Evolutionary conservation across 2,888 invertebrate species (phyloP).

Genomic region (Metopia argyrocephala): DNA sequence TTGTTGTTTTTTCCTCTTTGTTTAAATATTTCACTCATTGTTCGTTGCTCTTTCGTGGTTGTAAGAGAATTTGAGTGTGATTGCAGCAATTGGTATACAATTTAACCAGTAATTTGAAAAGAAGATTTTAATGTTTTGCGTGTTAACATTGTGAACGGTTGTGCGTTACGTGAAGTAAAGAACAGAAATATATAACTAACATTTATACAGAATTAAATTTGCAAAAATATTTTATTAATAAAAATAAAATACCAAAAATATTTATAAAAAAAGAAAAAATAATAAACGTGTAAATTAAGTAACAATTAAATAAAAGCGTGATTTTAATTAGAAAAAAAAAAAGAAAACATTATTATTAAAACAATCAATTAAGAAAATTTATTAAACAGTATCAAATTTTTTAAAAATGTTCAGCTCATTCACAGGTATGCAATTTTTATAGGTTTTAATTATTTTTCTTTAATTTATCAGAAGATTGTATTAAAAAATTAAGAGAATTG

Average conservation of each 20-base stretch:
- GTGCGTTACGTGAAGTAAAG: conserved; percentile 66
- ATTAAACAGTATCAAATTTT: conserved; percentile 39
- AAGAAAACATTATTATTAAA: conserved; percentile 17
- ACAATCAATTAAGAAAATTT: conserved; percentile 37
- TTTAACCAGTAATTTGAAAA: conserved; percentile 16
- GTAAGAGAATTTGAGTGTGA: conserved; percentile 19
- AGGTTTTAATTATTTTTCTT: background rate
- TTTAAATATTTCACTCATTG: background rate
- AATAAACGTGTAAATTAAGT: conserved; percentile 31
- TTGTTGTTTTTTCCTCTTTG: too few relatives aligned
- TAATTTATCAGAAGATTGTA: background rate
- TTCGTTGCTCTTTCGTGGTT: background rate
- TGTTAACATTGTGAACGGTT: conserved; percentile 71
- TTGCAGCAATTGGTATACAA: conserved; percentile 34
- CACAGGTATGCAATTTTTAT: conserved; percentile 72
- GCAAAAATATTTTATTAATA: conserved; percentile 31
- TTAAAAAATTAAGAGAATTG: background rate
- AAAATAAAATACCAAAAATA: conserved; percentile 38
- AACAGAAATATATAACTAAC: conserved; percentile 21
- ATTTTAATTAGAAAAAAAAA: conserved; percentile 3
- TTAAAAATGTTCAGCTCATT: conserved; percentile 77
- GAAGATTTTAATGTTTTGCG: conserved; percentile 68
- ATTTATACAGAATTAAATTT: background rate
- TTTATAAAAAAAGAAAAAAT: conserved; percentile 21
- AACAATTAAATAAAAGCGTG: conserved; percentile 33